Conservation (phyloP, 2,888 invertebrate genomes). For the Meteorus colon region DNA sequence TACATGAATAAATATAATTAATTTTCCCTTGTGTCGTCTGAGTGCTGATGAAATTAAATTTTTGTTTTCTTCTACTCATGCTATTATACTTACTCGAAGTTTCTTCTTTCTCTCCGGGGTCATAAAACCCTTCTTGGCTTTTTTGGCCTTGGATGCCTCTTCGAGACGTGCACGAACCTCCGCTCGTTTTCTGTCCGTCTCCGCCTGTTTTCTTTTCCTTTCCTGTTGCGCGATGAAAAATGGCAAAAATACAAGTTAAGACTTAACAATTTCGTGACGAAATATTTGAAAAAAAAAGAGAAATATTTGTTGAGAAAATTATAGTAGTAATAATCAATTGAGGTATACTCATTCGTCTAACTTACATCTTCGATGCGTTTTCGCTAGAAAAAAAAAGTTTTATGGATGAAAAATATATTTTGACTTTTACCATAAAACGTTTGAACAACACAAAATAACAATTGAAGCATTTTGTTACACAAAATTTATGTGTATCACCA, state of each 20-base stretch:
- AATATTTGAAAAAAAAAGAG: not conserved
- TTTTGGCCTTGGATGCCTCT: constrained; percentile 98
- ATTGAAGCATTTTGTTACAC: constrained; percentile 24
- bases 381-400: constrained; percentile 52
- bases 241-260: constrained; percentile 1
- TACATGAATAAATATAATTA: not conserved
- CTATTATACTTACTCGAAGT: constrained; percentile 87
- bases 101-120: constrained; percentile 99
- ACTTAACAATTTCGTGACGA: not conserved
- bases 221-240: constrained; percentile 77
- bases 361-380: constrained; percentile 57
- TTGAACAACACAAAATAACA: not conserved
- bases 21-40: not conserved
- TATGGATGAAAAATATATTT: constrained; percentile 42
- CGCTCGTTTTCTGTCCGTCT: constrained; percentile 98
- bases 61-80: not conserved
- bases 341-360: constrained; percentile 42
- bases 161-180: constrained; percentile 99
- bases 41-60: not conserved
- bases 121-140: constrained; percentile 99
- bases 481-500: constrained; percentile 9
- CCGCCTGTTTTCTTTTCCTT: constrained; percentile 98
- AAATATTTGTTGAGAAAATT: not conserved
- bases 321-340: not conserved
- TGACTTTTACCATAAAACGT: constrained; percentile 18